Base-by-base conservation (phyloP, 37 sponge, comb jelly and placozoan genomes). In the Petrosia ficiformis region DNA sequence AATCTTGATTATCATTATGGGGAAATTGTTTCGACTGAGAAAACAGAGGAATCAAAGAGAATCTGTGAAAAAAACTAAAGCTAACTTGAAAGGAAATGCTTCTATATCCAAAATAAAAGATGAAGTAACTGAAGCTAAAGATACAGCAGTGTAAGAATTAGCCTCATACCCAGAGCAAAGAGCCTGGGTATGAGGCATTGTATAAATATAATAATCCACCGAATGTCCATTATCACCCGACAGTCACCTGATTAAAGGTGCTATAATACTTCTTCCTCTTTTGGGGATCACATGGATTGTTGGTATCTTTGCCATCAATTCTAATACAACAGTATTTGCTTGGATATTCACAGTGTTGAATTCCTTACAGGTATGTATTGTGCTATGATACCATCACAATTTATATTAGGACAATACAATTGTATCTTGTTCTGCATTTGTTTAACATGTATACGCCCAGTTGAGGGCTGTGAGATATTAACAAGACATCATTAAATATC, bases 241-340 rank as follows among this genome's bases (percentile, higher is more conserved):
- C n/a, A n/a, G n/a, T n/a, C n/a, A n/a, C n/a, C n/a, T n/a, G n/a
- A 36, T 65, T 32, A 64, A 77, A 43, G 58, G 65, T 3, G 39
- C 54, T 1, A 38, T 77, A 41, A 32, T 77, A 32, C 68, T 77
- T 1, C 36, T 77, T 1, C 77, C 77, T 24, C 67, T 77, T 1
- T 67, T 77, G 33, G 77, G 77, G 31, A 30, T 65, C 5, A 77
- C 77, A 19, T 77, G 77, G 77, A 28, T 77, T 25, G 16, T 77
- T 77, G 77, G 77, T 5, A 22, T 77, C 28, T 28, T 77, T 11
- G 44, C 67, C 31, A 56, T 65, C 34, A 43, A 65, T 44, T 67
- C 40, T 26, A 77, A 66, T 41, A 67, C 68, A 2, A 33, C 44
- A 25, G 68, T 77, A 30, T 67, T 77, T 66, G 68, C 67, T 24